Evolutionary conservation across 2,797 vertebrate species (phyloP).

Genomic region (Scolopax bukidnonensis): DNA sequence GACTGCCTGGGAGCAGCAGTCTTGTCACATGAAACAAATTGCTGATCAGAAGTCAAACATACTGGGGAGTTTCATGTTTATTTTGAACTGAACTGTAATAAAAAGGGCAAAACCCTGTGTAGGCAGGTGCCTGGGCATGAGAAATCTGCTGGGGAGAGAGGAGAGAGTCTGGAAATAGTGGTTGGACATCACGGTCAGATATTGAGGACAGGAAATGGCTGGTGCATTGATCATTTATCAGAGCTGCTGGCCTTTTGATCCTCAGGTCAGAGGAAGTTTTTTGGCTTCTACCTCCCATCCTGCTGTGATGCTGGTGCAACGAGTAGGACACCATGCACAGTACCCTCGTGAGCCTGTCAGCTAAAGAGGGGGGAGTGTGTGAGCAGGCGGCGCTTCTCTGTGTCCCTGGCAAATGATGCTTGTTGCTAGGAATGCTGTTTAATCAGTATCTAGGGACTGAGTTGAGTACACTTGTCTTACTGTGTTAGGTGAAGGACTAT

Average conservation of each 20-base stretch:
- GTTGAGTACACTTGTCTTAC: background rate
- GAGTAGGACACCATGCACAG: background rate
- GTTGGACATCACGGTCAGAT: fast-evolving
- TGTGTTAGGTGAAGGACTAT: constrained; percentile 30
- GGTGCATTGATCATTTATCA: background rate
- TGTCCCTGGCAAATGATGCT: background rate
- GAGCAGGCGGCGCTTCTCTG: background rate
- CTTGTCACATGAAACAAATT: background rate
- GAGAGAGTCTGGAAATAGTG: background rate
- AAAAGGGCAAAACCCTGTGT: background rate
- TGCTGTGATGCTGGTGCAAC: fast-evolving
- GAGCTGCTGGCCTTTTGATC: background rate
- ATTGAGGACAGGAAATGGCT: background rate
- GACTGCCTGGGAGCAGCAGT: constrained; percentile 19
- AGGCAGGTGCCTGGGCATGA: background rate
- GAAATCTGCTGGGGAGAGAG: background rate
- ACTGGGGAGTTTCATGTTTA: background rate
- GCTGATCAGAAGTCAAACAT: background rate
- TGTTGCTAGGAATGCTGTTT: background rate
- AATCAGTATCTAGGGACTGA: background rate
- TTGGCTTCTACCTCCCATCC: background rate
- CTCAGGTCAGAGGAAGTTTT: background rate
- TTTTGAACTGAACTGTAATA: background rate
- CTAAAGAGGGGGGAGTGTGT: background rate
- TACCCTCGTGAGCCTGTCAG: background rate